A percentile compares a stretch with the other conserved stretches of the same genome.
phyloP scores from a whole-genome alignment of 2,888 invertebrate genomes.

The Parnassius orleans region DNA sequence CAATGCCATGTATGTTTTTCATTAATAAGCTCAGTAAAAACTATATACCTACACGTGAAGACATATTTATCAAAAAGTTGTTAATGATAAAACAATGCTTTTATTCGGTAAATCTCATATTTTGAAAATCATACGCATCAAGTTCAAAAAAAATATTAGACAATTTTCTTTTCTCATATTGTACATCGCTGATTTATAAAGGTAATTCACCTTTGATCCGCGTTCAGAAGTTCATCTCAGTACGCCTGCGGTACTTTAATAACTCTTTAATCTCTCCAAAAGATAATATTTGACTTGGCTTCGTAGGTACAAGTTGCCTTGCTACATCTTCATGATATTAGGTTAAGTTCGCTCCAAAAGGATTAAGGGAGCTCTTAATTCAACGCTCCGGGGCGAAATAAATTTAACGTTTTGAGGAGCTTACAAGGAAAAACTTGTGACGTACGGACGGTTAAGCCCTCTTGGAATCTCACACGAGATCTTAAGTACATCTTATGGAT shows the following conservation, averaged over 20 bases:
- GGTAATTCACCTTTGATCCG: slow-evolving; percentile 17
- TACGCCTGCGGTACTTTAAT: slow-evolving; percentile 49
- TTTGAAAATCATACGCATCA: too few relatives aligned
- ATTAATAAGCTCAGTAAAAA: too few relatives aligned
- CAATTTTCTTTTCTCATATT: too few relatives aligned
- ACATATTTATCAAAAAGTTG: too few relatives aligned
- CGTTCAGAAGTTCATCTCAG: slow-evolving; percentile 16
- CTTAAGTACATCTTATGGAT: slow-evolving; percentile 40
- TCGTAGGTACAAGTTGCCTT: slow-evolving; percentile 70
- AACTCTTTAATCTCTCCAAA: slow-evolving; percentile 69
- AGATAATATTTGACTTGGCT: slow-evolving; percentile 77
- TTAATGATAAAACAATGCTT: too few relatives aligned
- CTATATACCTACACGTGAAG: too few relatives aligned
- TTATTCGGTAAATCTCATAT: too few relatives aligned
- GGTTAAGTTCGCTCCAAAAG: slow-evolving; percentile 76
- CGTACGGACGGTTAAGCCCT: slow-evolving; percentile 47
- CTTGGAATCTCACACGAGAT: slow-evolving; percentile 50
- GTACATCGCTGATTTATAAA: neutral
- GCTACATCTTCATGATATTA: slow-evolving; percentile 78
- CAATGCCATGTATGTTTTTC: too few relatives aligned
- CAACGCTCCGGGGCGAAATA: slow-evolving; percentile 75
- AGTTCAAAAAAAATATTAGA: too few relatives aligned
- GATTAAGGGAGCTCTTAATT: slow-evolving; percentile 78
- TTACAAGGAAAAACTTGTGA: slow-evolving; percentile 77
- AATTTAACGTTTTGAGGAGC: slow-evolving; percentile 74